Percentiles rank a stretch among this genome's conserved stretches.
phyloP scores from a whole-genome alignment of 2,113 vertebrate genomes.

The Cebus imitator region DNA sequence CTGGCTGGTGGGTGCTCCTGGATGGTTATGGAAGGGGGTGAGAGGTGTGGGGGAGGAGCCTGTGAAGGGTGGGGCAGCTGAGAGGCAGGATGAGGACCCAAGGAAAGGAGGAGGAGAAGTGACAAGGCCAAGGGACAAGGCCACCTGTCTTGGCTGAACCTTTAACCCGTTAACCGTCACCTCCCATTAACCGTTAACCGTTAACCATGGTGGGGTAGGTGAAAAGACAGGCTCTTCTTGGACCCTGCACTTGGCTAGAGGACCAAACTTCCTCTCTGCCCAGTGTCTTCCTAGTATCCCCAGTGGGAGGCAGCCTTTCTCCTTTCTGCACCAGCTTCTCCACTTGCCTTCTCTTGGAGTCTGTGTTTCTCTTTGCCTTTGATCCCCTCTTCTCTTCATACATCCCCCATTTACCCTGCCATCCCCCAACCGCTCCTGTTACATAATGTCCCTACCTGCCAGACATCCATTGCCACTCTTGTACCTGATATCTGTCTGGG shows the following conservation, averaged over 20 bases:
- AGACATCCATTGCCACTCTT: neutral
- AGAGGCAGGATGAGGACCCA: neutral
- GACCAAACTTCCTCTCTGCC: neutral
- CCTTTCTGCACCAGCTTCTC: neutral
- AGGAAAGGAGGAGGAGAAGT: neutral
- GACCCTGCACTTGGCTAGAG: neutral
- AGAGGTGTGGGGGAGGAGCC: neutral
- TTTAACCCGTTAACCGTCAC: too few relatives aligned
- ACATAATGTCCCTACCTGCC: slow-evolving; percentile 17
- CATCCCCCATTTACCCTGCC: neutral
- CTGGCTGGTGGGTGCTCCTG: neutral
- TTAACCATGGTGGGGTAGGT: neutral
- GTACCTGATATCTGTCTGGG: neutral
- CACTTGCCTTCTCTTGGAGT: neutral
- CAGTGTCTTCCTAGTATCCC: neutral
- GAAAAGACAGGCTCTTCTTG: neutral
- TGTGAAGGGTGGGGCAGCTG: neutral
- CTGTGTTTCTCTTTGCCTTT: neutral
- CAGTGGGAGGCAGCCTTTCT: neutral
- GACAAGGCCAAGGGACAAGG: neutral
- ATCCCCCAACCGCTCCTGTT: neutral
- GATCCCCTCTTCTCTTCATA: neutral
- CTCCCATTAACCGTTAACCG: neutral
- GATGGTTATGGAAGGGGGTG: neutral
- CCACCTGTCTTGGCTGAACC: neutral